phyloP scores from a whole-genome alignment of 2,888 invertebrate genomes.

The Microctonus hyperodae region DNA sequence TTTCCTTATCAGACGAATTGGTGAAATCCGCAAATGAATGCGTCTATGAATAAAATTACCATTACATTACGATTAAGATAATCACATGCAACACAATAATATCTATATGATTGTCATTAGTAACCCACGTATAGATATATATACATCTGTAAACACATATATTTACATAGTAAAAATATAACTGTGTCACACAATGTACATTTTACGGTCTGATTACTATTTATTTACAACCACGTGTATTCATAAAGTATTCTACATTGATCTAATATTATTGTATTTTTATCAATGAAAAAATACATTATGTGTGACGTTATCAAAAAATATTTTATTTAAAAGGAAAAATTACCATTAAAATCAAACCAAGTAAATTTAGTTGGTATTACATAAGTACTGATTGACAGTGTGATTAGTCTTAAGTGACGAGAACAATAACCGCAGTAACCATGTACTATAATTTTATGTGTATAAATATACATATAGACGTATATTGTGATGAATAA shows the following conservation, averaged over 20 bases:
- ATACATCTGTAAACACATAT: background rate
- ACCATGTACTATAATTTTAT: constrained; percentile 40
- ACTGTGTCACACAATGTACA: background rate
- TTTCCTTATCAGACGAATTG: no score
- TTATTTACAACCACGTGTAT: background rate
- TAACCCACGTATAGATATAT: no score
- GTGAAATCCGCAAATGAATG: no score
- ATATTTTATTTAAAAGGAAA: background rate
- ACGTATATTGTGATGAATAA: background rate
- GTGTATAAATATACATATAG: constrained; percentile 44
- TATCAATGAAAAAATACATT: no score
- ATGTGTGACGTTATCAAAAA: background rate
- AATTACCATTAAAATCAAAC: constrained; percentile 18
- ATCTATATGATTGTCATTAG: no score
- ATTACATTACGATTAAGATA: no score
- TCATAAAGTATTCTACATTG: background rate
- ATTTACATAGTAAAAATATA: background rate
- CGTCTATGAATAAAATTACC: no score
- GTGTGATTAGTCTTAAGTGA: constrained; percentile 58
- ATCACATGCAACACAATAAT: no score
- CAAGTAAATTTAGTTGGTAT: constrained; percentile 40
- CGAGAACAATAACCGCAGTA: constrained; percentile 55
- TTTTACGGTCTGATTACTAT: background rate
- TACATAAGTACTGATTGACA: constrained; percentile 52
- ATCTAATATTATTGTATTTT: background rate